These are phyloP conservation scores for Cataglyphis rosenhaueri DNA, from an alignment of 2,888 invertebrate species.

Conservation along the genomic window DNA sequence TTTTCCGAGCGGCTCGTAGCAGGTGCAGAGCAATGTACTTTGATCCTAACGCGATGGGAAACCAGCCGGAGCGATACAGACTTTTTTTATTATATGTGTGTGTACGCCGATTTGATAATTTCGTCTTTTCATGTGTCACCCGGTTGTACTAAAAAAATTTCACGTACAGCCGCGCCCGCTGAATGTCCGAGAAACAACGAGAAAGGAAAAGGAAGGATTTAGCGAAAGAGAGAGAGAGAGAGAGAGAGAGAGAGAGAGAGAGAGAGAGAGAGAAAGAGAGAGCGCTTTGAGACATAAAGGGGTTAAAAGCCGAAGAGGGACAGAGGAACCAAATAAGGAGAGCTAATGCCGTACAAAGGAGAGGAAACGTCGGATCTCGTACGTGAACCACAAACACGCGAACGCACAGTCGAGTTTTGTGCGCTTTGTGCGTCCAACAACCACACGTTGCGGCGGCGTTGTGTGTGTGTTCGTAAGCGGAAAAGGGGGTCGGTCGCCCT, in stretches of 20 bases:
- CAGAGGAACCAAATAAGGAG: slow-evolving; percentile 77
- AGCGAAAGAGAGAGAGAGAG: background rate
- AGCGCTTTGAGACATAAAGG: slow-evolving; percentile 22
- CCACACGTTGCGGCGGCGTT: slow-evolving; percentile 16
- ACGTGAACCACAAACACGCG: slow-evolving; percentile 60
- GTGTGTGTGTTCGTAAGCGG: slow-evolving; percentile 65
- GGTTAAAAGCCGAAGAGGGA: slow-evolving; percentile 49
- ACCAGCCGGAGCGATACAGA: background rate
- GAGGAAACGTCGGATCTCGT: slow-evolving; percentile 76
- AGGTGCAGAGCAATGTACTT: background rate
- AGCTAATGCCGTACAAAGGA: slow-evolving; percentile 77
- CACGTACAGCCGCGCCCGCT: slow-evolving; percentile 6
- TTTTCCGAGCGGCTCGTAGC: slow-evolving; percentile 10
- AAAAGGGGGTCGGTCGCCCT: slow-evolving; percentile 74
- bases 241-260: background rate
- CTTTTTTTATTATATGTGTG: background rate
- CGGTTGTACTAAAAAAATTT: slow-evolving; percentile 32
- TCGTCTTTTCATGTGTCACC: slow-evolving; percentile 7
- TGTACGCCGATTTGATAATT: background rate
- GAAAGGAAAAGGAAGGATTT: background rate
- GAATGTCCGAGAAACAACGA: slow-evolving; percentile 36
- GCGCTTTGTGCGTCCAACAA: slow-evolving; percentile 65
- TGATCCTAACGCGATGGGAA: background rate
- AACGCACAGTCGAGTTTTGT: slow-evolving; percentile 61
- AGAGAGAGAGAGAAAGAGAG: background rate